phyloP scores from a whole-genome alignment of 2,888 invertebrate genomes.

The Caenorhabditis wallacei region DNA sequence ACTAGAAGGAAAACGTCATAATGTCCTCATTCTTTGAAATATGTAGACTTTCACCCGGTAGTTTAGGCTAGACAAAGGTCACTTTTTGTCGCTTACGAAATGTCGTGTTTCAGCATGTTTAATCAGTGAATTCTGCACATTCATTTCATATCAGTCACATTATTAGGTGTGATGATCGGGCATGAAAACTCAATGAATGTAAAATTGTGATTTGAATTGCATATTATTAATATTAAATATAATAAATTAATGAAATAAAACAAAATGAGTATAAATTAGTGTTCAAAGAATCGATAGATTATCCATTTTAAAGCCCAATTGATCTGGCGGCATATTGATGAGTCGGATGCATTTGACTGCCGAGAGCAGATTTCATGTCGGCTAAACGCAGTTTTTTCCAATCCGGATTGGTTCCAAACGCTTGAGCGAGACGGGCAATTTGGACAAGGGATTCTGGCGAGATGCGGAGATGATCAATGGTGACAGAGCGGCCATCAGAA shows the following conservation, averaged over 20 bases:
- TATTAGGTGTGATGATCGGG: slow-evolving; percentile 3
- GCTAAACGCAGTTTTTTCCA: slow-evolving; percentile 58
- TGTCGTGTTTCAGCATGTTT: slow-evolving; percentile 1
- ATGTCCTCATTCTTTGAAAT: neutral
- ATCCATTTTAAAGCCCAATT: slow-evolving; percentile 42
- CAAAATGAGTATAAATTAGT: neutral
- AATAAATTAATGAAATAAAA: slow-evolving; percentile 25
- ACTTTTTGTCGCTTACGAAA: neutral
- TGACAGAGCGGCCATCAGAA: slow-evolving; percentile 65
- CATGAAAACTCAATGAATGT: slow-evolving; percentile 1
- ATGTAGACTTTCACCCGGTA: slow-evolving; percentile 6
- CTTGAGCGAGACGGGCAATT: slow-evolving; percentile 65
- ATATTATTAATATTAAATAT: no score
- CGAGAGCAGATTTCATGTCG: slow-evolving; percentile 59
- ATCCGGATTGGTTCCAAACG: slow-evolving; percentile 64
- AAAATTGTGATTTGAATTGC: no score
- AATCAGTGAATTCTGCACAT: slow-evolving; percentile 44
- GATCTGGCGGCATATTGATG: slow-evolving; percentile 63
- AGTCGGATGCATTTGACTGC: slow-evolving; percentile 57
- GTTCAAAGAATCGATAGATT: neutral
- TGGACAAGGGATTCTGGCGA: slow-evolving; percentile 64
- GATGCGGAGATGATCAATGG: slow-evolving; percentile 64
- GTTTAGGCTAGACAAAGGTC: neutral
- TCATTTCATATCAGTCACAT: slow-evolving; percentile 18
- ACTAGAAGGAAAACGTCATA: neutral